A percentile compares a stretch with the other conserved stretches of the same genome.
Conservation (phyloP, 1,140 invertebrate species). For the Anastrepha obliqua region DNA sequence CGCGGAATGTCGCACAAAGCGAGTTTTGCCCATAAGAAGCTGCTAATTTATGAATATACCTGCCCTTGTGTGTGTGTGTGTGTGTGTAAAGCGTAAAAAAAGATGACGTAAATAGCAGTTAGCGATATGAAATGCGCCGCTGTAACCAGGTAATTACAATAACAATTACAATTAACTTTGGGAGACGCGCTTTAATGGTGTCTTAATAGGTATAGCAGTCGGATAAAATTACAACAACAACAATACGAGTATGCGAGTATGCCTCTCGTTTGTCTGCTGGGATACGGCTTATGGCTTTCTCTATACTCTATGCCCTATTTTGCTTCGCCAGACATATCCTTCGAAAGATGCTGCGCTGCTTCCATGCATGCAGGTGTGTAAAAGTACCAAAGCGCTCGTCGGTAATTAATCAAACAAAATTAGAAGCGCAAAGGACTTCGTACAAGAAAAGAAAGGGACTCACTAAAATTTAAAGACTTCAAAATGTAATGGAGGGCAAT, state of each 20-base stretch:
- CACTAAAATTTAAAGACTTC: too few species aligned
- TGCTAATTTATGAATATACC: background rate
- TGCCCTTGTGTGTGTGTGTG: background rate
- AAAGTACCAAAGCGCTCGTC: background rate
- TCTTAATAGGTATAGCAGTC: background rate
- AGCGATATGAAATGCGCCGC: conserved; percentile 21
- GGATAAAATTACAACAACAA: background rate
- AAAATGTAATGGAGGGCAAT: too few species aligned
- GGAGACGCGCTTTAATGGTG: background rate
- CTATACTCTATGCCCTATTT: too few species aligned
- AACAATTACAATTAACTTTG: conserved; percentile 49
- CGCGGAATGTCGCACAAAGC: too few species aligned
- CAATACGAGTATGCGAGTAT: too few species aligned
- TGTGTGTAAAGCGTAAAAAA: background rate
- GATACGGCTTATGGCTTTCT: background rate
- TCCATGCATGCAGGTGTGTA: background rate
- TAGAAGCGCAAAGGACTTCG: background rate
- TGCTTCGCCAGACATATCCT: background rate
- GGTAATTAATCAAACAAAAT: background rate
- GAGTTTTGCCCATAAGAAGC: background rate
- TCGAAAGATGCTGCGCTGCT: background rate
- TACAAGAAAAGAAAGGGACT: too few species aligned
- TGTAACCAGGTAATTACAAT: conserved; percentile 50
- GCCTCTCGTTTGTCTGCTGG: background rate
- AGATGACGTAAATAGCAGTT: background rate